phyloP scores from a whole-genome alignment of 2,797 vertebrate species.

The Parotocinclus haroldoi region DNA sequence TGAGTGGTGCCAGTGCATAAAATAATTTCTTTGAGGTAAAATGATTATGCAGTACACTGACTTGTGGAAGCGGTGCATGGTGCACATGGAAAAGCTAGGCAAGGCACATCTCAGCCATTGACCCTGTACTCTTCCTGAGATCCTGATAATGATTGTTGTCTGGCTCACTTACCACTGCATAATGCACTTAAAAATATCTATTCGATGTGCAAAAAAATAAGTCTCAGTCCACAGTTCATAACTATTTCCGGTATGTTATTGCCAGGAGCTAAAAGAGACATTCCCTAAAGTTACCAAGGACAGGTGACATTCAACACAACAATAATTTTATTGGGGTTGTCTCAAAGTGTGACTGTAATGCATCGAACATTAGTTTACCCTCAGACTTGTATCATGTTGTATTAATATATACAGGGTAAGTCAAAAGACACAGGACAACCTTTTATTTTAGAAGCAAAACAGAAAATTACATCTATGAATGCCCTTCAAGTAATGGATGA shows the following conservation, averaged over 20 bases:
- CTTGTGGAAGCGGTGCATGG: not conserved
- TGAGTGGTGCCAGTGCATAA: conserved; percentile 22
- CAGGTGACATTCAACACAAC: conserved; percentile 32
- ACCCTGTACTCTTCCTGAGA: conserved; percentile 61
- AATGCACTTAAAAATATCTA: conserved; percentile 45
- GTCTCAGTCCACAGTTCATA: conserved; percentile 53
- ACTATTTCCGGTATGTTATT: conserved; percentile 52
- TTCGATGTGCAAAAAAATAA: conserved; percentile 67
- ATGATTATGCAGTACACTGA: conserved; percentile 2
- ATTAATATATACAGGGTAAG: no score
- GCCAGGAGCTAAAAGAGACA: conserved; percentile 25
- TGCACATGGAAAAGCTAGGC: conserved; percentile 24
- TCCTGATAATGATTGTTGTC: conserved; percentile 56
- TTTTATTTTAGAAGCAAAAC: no score
- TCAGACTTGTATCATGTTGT: no score
- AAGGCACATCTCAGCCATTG: conserved; percentile 37
- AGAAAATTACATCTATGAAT: no score
- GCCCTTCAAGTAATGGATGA: no score
- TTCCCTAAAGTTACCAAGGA: conserved; percentile 24
- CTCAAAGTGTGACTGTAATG: no score
- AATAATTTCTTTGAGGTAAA: conserved; percentile 21
- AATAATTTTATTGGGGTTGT: no score
- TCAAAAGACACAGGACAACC: no score
- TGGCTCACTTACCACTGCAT: conserved; percentile 35
- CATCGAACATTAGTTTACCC: no score